Base-by-base conservation (phyloP, 2,113 vertebrate genomes). In the Erpornis zantholeuca region DNA sequence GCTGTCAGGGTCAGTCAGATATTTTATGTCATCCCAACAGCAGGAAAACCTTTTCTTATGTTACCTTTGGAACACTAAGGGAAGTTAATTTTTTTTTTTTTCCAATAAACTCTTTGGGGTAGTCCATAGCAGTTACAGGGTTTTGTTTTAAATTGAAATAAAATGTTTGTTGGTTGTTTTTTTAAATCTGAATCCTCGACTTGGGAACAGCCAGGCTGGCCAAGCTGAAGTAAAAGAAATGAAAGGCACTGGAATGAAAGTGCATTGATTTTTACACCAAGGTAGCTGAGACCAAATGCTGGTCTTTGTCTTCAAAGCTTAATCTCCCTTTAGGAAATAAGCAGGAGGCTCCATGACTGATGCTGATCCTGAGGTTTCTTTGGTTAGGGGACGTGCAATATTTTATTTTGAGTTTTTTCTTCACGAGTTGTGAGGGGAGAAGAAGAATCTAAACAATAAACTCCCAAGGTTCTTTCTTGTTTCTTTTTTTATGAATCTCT, bases 391-490 rank as follows among this genome's bases (percentile, higher is more conserved):
- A 93, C 3, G 19, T 3, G 2, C 65, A 64, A 81, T 96, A 95
- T 94, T 97, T 97, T 96, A 92, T 94, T 96, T 92, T 36, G 82
- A 92, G 82, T 88, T 95, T 95, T 96, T 93, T 73, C 88, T 92
- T 68, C 35, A 3, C 86, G 80, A 96, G 57, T 84, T 94, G 85
- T 94, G 93, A 93, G 80, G 56, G 52, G 60, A 86, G 64, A 96
- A 92, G 85, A 96, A 93, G 85, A 86, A 97, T 96, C 94, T 97
- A 86, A 96, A 93, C 93, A 93, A 96, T 96, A 96, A 97, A 95
- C 96, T 95, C 90, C 64, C 96, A 96, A 97, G 96, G 94, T 96
- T 96, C 82, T 85, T 82, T 85, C 57, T 50, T 61, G 68, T 59
- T 72, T 71, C 38, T 11, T 49, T 61, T 92, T 88, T 94, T 82